Evolutionary conservation across 2,113 vertebrate genomes (phyloP).

Genomic region (Tinamus guttatus): DNA sequence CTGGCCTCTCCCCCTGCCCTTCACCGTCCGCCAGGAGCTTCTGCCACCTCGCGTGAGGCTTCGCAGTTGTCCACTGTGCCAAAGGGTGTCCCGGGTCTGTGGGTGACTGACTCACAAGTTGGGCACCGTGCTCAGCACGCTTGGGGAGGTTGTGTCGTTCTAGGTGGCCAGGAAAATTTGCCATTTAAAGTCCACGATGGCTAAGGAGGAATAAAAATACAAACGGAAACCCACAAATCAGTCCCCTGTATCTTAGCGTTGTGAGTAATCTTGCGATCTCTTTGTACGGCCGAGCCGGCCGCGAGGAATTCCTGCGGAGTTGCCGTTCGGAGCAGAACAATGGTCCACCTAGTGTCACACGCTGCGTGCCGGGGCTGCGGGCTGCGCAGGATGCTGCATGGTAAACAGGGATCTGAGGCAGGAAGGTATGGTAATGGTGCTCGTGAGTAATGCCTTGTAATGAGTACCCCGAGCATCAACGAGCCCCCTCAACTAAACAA

Average conservation of each 20-base stretch:
- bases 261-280: neutral
- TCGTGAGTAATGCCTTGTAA: neutral
- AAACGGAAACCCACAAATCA: neutral
- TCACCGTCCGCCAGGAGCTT: too few species aligned
- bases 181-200: neutral
- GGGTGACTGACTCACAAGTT: neutral
- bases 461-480: neutral
- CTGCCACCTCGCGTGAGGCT: neutral
- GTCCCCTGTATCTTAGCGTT: neutral
- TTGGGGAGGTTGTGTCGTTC: neutral
- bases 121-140: neutral
- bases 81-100: neutral
- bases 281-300: neutral
- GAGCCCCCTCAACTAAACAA: neutral
- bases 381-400: neutral
- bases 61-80: neutral
- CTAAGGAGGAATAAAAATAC: neutral
- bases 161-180: neutral
- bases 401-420: neutral
- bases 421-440: neutral
- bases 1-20: too few species aligned
- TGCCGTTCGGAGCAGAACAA: neutral
- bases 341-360: neutral
- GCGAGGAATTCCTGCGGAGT: neutral
- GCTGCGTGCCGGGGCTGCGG: neutral